Base-by-base conservation (phyloP, 2,113 vertebrate genomes). In the Himantopus leucocephalus region DNA sequence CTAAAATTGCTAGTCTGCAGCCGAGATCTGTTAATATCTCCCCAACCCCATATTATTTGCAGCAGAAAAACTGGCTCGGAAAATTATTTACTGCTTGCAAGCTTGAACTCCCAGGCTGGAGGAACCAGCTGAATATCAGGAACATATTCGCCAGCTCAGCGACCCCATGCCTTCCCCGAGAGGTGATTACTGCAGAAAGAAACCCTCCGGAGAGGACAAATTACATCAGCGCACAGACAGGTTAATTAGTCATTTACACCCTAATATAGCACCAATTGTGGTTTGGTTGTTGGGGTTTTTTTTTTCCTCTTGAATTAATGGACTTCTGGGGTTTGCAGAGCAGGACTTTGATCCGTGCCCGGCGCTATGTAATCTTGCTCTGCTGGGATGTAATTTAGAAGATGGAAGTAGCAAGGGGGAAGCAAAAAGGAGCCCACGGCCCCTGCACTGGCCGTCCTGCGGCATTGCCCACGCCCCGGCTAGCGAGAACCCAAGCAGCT, bases 171-270 rank as follows among this genome's bases (percentile, higher is more conserved):
- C 68, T 62, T 80, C 47, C 82, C 86, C 1, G 0, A 18, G 77
- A 90, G 58, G 67, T 7, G 22, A 88, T 76, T 62, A 41, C 16
- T 52, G 68, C 23, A n/a, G 78, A 20, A 55, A 80, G 81, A 59
- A 92, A 68, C 70, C 85, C 88, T 63, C 84, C 2, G 1, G 92
- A 68, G 80, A 71, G 52, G 29, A 55, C 30, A 53, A 90, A 92
- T 88, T 58, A 47, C 62, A 87, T 55, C 85, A 56, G 85, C 2
- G 2, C 58, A 17, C 52, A 73, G 93, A 43, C 79, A 88, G 75
- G 90, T 93, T 56, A 91, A 95, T 93, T 87, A 87, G 58, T 75
- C 52, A 35, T 87, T 94, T 78, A 68, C 88, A 68, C 88, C 75
- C 60, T 68, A 68, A 85, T 68, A 53, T 19, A 95, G 76, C 75